A percentile compares a stretch with the other conserved stretches of the same genome.
Evolutionary conservation across 92 coral and sea anemone species (phyloP).

Genomic region (Zoanthus sansibaricus): DNA sequence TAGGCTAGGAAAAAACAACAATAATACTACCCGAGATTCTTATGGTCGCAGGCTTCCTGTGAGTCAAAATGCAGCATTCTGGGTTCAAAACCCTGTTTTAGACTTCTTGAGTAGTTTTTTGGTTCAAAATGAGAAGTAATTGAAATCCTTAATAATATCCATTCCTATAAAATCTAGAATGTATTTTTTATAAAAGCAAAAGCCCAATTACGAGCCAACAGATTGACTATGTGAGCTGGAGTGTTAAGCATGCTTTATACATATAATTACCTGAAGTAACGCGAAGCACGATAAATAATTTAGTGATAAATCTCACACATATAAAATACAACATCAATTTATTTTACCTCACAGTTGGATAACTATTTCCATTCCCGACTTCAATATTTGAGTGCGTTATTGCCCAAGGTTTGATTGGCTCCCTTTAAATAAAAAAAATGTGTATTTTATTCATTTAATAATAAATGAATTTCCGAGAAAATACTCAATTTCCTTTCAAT

Average conservation of each 20-base stretch:
- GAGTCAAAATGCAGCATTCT: no score
- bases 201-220: not conserved
- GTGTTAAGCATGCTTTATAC: not conserved
- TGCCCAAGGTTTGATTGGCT: conserved; percentile 70
- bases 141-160: no score
- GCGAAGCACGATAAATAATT: conserved; percentile 18
- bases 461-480: not conserved
- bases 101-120: no score
- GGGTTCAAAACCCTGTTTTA: no score
- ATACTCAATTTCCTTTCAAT: not conserved
- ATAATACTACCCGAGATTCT: no score
- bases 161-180: not conserved
- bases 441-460: not conserved
- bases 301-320: not conserved
- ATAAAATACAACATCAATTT: not conserved
- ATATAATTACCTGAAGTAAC: not conserved
- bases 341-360: conserved; percentile 31
- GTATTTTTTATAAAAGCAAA: not conserved
- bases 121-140: no score
- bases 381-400: conserved; percentile 87
- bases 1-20: no score
- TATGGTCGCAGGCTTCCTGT: no score
- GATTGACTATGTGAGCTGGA: not conserved
- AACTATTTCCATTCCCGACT: conserved; percentile 45
- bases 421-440: conserved; percentile 51